phyloP scores from a whole-genome alignment of 1,140 invertebrate species.

The Diabrotica virgifera region DNA sequence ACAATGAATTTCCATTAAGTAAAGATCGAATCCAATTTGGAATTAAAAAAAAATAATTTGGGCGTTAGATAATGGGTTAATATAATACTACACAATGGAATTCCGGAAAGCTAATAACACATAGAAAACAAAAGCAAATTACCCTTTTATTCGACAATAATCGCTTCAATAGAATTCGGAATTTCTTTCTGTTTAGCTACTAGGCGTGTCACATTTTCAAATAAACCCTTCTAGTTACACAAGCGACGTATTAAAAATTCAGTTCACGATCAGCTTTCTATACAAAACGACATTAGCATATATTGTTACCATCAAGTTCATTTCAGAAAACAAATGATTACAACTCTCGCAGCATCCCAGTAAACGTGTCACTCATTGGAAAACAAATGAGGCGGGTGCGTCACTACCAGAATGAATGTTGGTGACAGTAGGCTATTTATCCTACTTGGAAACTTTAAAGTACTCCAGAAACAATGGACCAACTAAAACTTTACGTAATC shows the following conservation, averaged over 20 bases:
- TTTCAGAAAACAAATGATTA: constrained; percentile 3
- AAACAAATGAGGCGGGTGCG: not conserved
- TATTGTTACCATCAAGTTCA: constrained; percentile 2
- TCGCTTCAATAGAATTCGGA: too few species aligned
- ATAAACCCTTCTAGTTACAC: too few species aligned
- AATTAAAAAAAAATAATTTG: too few species aligned
- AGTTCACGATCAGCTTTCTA: not conserved
- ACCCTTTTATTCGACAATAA: too few species aligned
- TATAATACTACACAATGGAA: too few species aligned
- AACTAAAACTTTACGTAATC: not conserved
- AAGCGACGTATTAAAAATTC: not conserved
- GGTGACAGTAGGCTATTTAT: not conserved
- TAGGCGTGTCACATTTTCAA: too few species aligned
- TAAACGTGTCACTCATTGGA: not conserved
- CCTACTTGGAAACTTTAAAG: constrained; percentile 2
- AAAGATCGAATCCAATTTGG: too few species aligned
- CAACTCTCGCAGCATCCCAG: constrained; percentile 1
- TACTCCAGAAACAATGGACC: not conserved
- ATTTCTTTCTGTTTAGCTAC: too few species aligned
- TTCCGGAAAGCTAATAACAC: too few species aligned
- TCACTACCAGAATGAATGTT: not conserved
- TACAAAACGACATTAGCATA: not conserved
- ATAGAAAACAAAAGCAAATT: too few species aligned
- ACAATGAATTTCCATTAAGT: too few species aligned
- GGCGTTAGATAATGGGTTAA: too few species aligned